Evolutionary conservation across 2,113 vertebrate species (phyloP).

Genomic region (Phodopus roborovskii): DNA sequence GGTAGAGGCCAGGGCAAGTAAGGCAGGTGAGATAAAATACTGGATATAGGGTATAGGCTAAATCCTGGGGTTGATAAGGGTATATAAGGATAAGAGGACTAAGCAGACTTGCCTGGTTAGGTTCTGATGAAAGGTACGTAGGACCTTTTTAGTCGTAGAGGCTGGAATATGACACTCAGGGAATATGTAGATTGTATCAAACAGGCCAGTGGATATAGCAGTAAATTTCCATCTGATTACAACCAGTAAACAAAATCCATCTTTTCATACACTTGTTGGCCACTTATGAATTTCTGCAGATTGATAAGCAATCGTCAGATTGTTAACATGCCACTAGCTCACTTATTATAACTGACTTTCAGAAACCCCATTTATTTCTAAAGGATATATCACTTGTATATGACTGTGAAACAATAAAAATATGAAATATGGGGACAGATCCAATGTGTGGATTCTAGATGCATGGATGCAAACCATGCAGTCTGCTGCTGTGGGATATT

Average conservation of each 20-base stretch:
- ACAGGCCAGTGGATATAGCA: not conserved
- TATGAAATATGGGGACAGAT: not conserved
- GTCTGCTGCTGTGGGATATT: not conserved
- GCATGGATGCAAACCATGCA: not conserved
- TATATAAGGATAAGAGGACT: not conserved
- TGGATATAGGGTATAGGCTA: not conserved
- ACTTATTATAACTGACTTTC: constrained; percentile 20
- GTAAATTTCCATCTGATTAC: not conserved
- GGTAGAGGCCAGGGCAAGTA: not conserved
- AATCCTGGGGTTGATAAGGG: not conserved
- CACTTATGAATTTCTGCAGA: not conserved
- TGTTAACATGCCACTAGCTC: not conserved
- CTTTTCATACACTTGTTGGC: not conserved
- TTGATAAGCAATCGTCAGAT: not conserved
- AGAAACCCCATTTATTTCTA: not conserved
- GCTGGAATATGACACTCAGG: not conserved
- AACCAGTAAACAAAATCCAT: not conserved
- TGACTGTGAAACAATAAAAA: constrained; percentile 1
- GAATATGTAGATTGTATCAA: not conserved
- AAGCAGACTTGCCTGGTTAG: not conserved
- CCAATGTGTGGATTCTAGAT: not conserved
- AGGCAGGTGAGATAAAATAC: not conserved
- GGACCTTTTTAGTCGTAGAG: no score
- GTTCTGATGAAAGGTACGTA: not conserved
- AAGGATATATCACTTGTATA: not conserved